Evolutionary conservation across 2,113 vertebrate genomes (phyloP), one percentile per base, ranked within the genome.

Genomic region (Peromyscus maniculatus): DNA sequence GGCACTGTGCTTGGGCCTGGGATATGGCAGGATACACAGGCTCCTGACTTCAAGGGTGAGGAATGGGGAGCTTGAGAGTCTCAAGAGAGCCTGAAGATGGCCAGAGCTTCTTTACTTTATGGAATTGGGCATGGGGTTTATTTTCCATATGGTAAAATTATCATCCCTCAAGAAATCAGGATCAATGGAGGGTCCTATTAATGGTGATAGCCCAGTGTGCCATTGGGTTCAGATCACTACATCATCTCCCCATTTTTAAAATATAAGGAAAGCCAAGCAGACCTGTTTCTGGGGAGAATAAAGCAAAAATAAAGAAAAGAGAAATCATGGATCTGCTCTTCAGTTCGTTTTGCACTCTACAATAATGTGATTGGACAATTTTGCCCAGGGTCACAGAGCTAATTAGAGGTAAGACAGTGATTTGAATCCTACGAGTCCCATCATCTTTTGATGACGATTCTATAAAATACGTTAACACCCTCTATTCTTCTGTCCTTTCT

Each of bases 391-490:
- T 96, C 62, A 57, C 26, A 83, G 43, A 89, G 11, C 21, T 89
- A 89, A 96, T 96, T 83, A 91, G 43, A 95, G 59, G 66, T 16
- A 69, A 83, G 91, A 52, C 17, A 72, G 46, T 3, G 28, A 52
- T 80, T 86, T 78, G 46, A 91, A 66, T 74, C 16, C 71, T 96
- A 36, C 4, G n/a, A 66, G 36, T 75, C 21, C 67, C 59, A 7
- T 91, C 62, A 39, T 74, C 77, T 83, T 94, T 92, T 82, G 82
- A 67, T 33, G 64, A 39, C 0, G 77, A 67, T 39, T 66, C 33
- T 36, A 28, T 57, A 75, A 91, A 95, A 67, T 80, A 69, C 31
- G 26, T 87, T 86, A 89, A 87, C 28, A 52, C 21, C 33, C 17
- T 94, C 66, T 93, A 0, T 93, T 75, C 75, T 78, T 91, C 90